These are phyloP conservation scores for Clarias laeviceps DNA, from an alignment of 2,797 vertebrate genomes.

Conservation along the genomic window DNA sequence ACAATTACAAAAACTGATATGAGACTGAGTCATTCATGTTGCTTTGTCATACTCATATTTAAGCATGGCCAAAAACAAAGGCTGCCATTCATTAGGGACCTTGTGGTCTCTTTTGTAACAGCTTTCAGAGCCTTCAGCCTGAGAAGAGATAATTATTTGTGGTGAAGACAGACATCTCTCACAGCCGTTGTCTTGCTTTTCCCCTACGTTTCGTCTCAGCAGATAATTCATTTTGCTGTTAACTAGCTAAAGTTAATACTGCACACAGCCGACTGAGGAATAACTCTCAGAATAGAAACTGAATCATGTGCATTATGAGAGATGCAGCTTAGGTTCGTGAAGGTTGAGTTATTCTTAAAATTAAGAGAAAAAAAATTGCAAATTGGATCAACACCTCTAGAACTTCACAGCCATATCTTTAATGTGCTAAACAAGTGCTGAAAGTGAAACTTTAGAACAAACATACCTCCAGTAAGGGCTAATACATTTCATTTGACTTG, in stretches of 20 bases:
- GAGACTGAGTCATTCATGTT: slow-evolving; percentile 46
- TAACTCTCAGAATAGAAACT: background rate
- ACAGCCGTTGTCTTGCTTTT: slow-evolving; percentile 38
- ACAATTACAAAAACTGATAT: slow-evolving; percentile 52
- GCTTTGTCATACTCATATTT: slow-evolving; percentile 48
- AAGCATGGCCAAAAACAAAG: slow-evolving; percentile 48
- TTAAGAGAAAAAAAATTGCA: background rate
- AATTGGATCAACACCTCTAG: background rate
- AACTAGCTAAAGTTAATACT: slow-evolving; percentile 43
- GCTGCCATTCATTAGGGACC: slow-evolving; percentile 48
- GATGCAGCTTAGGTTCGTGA: background rate
- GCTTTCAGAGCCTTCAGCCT: slow-evolving; percentile 45
- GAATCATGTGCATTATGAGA: background rate
- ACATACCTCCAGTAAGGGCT: background rate
- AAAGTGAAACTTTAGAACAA: background rate
- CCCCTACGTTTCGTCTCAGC: slow-evolving; percentile 12
- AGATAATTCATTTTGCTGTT: slow-evolving; percentile 35
- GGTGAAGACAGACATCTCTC: slow-evolving; percentile 44
- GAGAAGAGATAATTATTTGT: slow-evolving; percentile 48
- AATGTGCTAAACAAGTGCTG: background rate
- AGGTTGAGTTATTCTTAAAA: background rate
- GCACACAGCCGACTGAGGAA: slow-evolving; percentile 23
- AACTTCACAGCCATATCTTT: background rate
- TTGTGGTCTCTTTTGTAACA: slow-evolving; percentile 51
- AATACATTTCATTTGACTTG: slow-evolving; percentile 3